phyloP scores from a whole-genome alignment of 2,888 invertebrate species.

The Amphipyra tragopoginis region DNA sequence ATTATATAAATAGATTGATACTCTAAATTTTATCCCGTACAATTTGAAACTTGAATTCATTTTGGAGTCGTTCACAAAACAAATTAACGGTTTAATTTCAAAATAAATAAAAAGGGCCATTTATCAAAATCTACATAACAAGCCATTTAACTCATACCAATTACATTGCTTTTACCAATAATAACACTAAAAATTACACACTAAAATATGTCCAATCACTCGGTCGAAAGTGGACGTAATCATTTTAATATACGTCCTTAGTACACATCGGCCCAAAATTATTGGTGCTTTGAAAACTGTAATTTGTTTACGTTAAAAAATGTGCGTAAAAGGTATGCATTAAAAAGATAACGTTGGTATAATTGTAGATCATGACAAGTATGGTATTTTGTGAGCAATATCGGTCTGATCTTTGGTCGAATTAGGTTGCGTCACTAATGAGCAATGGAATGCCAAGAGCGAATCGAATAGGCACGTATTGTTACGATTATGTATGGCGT shows the following conservation, averaged over 20 bases:
- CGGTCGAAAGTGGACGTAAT: slow-evolving; percentile 81
- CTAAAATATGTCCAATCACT: slow-evolving; percentile 84
- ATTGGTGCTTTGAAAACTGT: slow-evolving; percentile 80
- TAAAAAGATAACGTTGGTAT: slow-evolving; percentile 57
- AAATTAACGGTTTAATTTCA: slow-evolving; percentile 21
- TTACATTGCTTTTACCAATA: slow-evolving; percentile 82
- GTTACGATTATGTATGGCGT: slow-evolving; percentile 32
- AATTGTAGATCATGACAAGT: slow-evolving; percentile 58
- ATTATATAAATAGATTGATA: too few species aligned
- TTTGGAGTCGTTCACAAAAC: not conserved
- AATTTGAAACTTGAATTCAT: not conserved
- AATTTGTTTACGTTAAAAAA: slow-evolving; percentile 75
- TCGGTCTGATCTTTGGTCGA: slow-evolving; percentile 43
- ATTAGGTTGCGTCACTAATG: slow-evolving; percentile 49
- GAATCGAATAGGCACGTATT: slow-evolving; percentile 23
- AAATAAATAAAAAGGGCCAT: slow-evolving; percentile 29
- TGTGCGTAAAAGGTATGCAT: slow-evolving; percentile 61
- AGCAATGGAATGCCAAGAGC: slow-evolving; percentile 45
- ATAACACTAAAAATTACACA: slow-evolving; percentile 78
- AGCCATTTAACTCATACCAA: slow-evolving; percentile 66
- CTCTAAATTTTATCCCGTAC: too few species aligned
- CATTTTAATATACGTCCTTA: slow-evolving; percentile 79
- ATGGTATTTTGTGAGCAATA: slow-evolving; percentile 54
- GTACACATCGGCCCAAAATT: slow-evolving; percentile 77
- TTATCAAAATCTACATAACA: slow-evolving; percentile 51